Evolutionary conservation across 2,113 vertebrate genomes (phyloP).

Genomic region (Zapus hudsonius): DNA sequence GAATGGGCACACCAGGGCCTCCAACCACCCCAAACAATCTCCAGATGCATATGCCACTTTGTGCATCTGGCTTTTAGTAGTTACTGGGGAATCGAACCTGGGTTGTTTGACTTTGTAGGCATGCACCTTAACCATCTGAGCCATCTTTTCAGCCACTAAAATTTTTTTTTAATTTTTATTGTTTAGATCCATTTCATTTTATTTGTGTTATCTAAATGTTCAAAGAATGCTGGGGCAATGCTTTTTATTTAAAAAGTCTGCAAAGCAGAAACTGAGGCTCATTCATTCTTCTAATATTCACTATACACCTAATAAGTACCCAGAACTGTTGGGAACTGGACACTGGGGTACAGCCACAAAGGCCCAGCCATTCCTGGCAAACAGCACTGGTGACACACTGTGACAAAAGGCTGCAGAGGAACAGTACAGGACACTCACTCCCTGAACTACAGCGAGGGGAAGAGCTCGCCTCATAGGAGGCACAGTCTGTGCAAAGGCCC

Average conservation of each 20-base stretch:
- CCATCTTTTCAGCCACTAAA: no score
- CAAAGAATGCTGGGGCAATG: no score
- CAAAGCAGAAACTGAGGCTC: not conserved
- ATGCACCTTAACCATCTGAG: no score
- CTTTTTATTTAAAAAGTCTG: not conserved
- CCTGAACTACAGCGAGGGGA: not conserved
- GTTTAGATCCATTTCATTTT: no score
- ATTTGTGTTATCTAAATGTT: no score
- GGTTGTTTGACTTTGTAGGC: no score
- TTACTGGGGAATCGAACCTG: no score
- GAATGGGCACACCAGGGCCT: no score
- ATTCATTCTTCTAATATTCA: not conserved
- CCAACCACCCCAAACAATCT: no score
- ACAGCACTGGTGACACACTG: not conserved
- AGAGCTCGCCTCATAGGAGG: not conserved
- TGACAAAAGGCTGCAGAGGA: not conserved
- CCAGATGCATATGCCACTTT: no score
- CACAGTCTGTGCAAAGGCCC: not conserved
- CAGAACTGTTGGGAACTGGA: not conserved
- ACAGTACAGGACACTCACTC: not conserved
- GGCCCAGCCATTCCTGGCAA: not conserved
- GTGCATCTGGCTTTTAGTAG: no score
- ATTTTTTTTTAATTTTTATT: no score
- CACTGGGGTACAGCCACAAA: not conserved
- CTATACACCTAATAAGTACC: not conserved